Evolutionary conservation across 1,140 invertebrate genomes (phyloP).

Genomic region (Drosophila truncata): DNA sequence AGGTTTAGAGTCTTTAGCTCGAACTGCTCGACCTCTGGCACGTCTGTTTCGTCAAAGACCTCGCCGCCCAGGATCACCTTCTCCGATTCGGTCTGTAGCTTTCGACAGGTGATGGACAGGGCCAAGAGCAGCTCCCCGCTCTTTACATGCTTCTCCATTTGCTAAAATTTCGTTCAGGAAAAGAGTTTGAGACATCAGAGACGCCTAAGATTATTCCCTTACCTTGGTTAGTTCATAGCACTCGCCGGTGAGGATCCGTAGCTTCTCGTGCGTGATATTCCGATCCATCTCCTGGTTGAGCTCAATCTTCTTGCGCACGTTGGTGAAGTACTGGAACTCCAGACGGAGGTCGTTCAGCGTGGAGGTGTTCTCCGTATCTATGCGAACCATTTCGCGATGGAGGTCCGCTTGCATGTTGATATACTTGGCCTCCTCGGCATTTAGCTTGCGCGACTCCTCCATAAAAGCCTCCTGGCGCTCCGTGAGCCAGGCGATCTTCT

Average conservation of each 20-base stretch:
- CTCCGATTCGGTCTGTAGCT: constrained; percentile 76
- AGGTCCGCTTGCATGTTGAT: constrained; percentile 38
- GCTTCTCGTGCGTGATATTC: constrained; percentile 63
- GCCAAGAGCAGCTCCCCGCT: constrained; percentile 74
- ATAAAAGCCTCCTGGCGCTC: constrained; percentile 71
- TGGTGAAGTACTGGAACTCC: constrained; percentile 71
- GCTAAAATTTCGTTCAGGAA: constrained; percentile 20
- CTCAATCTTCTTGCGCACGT: constrained; percentile 75
- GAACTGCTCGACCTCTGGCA: constrained; percentile 43
- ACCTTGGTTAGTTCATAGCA: constrained; percentile 72
- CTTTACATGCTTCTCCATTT: constrained; percentile 72
- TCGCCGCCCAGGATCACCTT: constrained; percentile 73
- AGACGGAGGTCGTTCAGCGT: constrained; percentile 64
- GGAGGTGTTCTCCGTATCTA: constrained; percentile 63
- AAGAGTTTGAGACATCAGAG: background rate
- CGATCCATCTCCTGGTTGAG: constrained; percentile 58
- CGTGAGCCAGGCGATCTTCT: constrained; percentile 62
- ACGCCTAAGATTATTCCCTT: background rate
- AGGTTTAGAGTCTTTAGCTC: constrained; percentile 60
- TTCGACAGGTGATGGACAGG: constrained; percentile 76
- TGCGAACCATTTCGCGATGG: constrained; percentile 55
- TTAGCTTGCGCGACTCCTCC: constrained; percentile 60
- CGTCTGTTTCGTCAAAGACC: constrained; percentile 39
- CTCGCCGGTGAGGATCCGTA: constrained; percentile 66
- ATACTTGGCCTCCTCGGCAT: constrained; percentile 56